Evolutionary conservation across 2,797 vertebrate species (phyloP).

Genomic region (Toxotes lorentzi): DNA sequence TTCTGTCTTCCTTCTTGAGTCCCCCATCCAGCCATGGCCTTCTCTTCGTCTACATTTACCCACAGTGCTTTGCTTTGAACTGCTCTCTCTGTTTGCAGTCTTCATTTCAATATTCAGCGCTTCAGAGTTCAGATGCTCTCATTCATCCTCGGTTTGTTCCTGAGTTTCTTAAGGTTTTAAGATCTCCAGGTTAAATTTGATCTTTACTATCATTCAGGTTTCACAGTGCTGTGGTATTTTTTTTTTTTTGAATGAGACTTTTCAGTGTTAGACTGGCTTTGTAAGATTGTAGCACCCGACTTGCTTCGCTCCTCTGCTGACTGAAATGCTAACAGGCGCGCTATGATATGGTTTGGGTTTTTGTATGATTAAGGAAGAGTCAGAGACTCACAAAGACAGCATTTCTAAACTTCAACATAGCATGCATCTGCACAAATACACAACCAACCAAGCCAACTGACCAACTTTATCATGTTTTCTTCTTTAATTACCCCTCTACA

Average conservation of each 20-base stretch:
- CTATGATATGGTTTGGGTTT: conserved; percentile 15
- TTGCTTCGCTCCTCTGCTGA: conserved; percentile 36
- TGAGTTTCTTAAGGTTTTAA: conserved; percentile 57
- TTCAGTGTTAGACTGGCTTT: conserved; percentile 30
- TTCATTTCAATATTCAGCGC: conserved; percentile 20
- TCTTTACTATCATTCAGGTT: conserved; percentile 43
- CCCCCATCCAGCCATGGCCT: conserved; percentile 45
- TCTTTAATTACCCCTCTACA: conserved; percentile 80
- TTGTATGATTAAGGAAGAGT: conserved; percentile 49
- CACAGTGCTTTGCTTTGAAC: conserved; percentile 64
- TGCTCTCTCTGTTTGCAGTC: conserved; percentile 35
- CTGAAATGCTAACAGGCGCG: conserved; percentile 31
- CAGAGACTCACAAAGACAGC: conserved; percentile 61
- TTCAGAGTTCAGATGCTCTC: conserved; percentile 39
- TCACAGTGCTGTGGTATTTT: conserved; percentile 64
- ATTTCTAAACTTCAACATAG: conserved; percentile 74
- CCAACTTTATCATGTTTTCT: conserved; percentile 69
- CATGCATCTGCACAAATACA: conserved; percentile 83
- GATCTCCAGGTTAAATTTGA: conserved; percentile 34
- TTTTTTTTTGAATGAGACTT: conserved; percentile 10
- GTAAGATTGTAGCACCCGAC: conserved; percentile 44
- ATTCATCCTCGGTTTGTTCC: conserved; percentile 52
- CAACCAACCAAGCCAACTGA: conserved; percentile 79
- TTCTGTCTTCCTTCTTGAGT: conserved; percentile 52
- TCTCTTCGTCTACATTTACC: conserved; percentile 50